Base-by-base conservation (phyloP, 92 coral and sea anemone species). In the Actinostola sp. region DNA sequence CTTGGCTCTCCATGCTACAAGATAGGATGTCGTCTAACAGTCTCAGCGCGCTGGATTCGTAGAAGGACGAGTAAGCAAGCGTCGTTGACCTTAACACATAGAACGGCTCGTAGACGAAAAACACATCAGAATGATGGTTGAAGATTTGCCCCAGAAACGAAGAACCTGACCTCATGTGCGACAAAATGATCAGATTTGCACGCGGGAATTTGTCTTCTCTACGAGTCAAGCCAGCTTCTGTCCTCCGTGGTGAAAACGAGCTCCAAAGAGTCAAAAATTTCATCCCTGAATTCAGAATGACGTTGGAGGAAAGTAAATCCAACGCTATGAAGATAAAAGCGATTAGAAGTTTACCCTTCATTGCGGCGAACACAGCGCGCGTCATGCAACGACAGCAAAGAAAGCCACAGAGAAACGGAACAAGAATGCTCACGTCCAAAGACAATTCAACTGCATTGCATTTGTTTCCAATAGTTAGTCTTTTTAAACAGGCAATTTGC, bases 71-170 rank as follows among this genome's bases (percentile, higher is more conserved):
- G 45, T 80, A 72, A 2, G 66, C 53, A n/a, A 86, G 70, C 0
- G 92, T 73, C 2, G 92, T 84, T 28, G 60, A 45, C 14, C 78
- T 82, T 23, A 91, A 38, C 5, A 92, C 71, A 46, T 81, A 51
- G 8, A 93, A 66, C 3, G 98, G 98, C 53, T 93, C 98, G 70
- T 84, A 93, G 7, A 93, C 33, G 73, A 82, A 93, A 63, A 93
- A 88, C 30, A 91, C 94, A 16, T 81, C 78, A 0, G 88, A 81
- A 42, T 88, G 89, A 25, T 77, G 83, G 76, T 93, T 92, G 76
- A 93, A 92, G 24, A 93, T 67, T 66, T 93, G 89, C 0, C 97
- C 97, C n/a, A 93, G 83, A 63, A 74, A 93, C 8, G 98, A 93
- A 0, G 98, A 93, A 1, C 98, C 97, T 15, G 98, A 81, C 30